These are phyloP conservation scores for Macrophya alboannulata DNA, from an alignment of 2,888 invertebrate species.

Conservation along the genomic window DNA sequence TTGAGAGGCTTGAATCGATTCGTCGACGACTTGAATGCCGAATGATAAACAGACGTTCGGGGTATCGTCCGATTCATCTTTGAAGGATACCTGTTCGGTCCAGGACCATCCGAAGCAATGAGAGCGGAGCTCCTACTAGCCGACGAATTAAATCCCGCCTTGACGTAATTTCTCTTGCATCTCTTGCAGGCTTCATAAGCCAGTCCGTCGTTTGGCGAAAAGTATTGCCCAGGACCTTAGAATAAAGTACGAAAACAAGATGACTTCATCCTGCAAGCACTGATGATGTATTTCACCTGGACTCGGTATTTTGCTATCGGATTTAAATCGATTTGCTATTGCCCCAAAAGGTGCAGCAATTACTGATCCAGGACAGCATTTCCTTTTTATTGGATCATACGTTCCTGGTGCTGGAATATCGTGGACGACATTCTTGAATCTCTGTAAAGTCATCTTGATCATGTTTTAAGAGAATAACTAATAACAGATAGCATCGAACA, in stretches of 20 bases:
- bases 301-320: neutral
- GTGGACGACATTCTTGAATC: slow-evolving; percentile 55
- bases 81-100: slow-evolving; percentile 27
- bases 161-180: slow-evolving; percentile 36
- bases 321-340: slow-evolving; percentile 55
- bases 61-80: slow-evolving; percentile 1
- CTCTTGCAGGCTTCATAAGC: slow-evolving; percentile 36
- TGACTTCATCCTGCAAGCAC: neutral
- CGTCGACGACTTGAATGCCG: slow-evolving; percentile 35
- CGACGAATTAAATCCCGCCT: slow-evolving; percentile 30
- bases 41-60: slow-evolving; percentile 19
- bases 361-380: slow-evolving; percentile 54
- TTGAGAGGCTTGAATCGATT: slow-evolving; percentile 16
- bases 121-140: slow-evolving; percentile 9
- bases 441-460: slow-evolving; percentile 41
- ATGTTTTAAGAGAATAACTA: neutral
- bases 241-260: neutral
- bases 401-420: slow-evolving; percentile 59
- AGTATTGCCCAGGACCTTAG: slow-evolving; percentile 20
- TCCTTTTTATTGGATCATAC: slow-evolving; percentile 55
- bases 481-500: neutral
- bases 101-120: slow-evolving; percentile 17
- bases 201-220: slow-evolving; percentile 26
- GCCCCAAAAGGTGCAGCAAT: slow-evolving; percentile 60
- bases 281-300: slow-evolving; percentile 19